These are phyloP conservation scores for Hymenochirus boettgeri DNA, from an alignment of 2,113 vertebrate genomes.

Conservation along the genomic window DNA sequence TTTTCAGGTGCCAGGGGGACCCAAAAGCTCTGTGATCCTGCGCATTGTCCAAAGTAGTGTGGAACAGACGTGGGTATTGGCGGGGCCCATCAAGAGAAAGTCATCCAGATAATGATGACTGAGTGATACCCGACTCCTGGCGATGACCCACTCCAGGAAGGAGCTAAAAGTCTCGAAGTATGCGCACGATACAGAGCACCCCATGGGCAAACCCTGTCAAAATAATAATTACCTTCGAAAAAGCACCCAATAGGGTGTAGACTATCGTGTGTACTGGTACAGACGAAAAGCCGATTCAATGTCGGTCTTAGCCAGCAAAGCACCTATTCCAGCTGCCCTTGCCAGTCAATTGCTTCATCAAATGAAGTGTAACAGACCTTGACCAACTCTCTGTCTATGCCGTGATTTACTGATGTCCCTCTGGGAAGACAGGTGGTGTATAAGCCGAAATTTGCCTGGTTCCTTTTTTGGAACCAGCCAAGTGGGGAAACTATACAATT, in stretches of 20 bases:
- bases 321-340: neutral
- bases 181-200: neutral
- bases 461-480: slow-evolving; percentile 1
- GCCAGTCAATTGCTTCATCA: neutral
- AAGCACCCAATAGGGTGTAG: neutral
- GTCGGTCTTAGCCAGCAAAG: neutral
- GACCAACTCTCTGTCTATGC: neutral
- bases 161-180: neutral
- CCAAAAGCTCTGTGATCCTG: neutral
- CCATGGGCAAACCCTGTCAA: neutral
- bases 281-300: neutral
- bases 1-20: neutral
- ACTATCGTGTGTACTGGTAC: neutral
- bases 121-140: neutral
- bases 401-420: neutral
- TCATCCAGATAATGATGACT: neutral
- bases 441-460: neutral
- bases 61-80: no score
- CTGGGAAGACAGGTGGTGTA: slow-evolving; percentile 4
- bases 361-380: neutral
- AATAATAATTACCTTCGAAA: neutral
- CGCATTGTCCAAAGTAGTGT: no score
- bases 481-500: neutral
- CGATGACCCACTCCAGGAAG: neutral
- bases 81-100: no score